Base-by-base conservation (phyloP, 2,113 vertebrate genomes). In the Maccullochella peelii region DNA sequence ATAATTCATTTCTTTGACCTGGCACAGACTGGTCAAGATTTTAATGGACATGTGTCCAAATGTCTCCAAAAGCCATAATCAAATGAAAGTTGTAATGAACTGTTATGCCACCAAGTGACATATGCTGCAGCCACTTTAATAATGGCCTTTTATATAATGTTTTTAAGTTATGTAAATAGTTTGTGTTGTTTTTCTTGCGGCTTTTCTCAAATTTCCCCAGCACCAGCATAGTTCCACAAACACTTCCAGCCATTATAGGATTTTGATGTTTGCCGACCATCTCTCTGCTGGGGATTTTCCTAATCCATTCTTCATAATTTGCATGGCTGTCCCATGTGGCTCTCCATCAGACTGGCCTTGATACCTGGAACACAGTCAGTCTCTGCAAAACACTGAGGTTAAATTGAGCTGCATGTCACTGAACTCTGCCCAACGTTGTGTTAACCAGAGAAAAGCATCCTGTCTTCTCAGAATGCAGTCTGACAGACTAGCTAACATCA, bases 271-370 rank as follows among this genome's bases (percentile, higher is more conserved):
- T 80, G 42, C 47, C 1, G 7, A 40, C n/a, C 52, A 44, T 40
- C 2, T 62, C 44, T 75, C 59, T 71, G 73, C 20, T 27, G 12
- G 33, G 42, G 79, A 72, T 63, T 78, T 82, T 61, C 58, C 40
- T 72, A 30, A 65, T 71, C 33, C 23, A 65, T 73, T 57, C 36
- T 25, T 20, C 6, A 14, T 38, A 16, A 58, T 67, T 67, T 84
- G 50, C 67, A 73, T 30, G 18, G 20, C 6, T 54, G 61, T 57
- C 12, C 57, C 20, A 59, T 83, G 23, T 65, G 40, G 77, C 30
- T 81, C 59, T 67, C 62, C 59, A 62, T 59, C 44, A 80, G 44
- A n/a, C 54, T 33, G 76, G 30, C 23, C 40, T 55, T 57, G 2
- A 33, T 57, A 66, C 25, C n/a, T 72, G 21, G 23, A 65, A 33